Evolutionary conservation across 2,888 invertebrate genomes (phyloP).

Genomic region (Phytoseiulus persimilis): DNA sequence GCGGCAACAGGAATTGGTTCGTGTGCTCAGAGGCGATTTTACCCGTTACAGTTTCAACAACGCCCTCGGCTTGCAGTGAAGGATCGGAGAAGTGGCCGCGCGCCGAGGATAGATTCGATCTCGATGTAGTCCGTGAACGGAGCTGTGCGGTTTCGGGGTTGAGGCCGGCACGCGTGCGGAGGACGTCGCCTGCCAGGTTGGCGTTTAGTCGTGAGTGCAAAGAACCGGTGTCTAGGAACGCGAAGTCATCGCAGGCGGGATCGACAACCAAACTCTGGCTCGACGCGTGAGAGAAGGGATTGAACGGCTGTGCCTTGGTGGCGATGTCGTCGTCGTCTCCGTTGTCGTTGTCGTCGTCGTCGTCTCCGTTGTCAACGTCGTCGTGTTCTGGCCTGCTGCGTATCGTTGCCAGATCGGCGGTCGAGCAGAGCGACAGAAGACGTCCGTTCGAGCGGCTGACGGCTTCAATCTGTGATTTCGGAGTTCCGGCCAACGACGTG

Average conservation of each 20-base stretch:
- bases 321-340: neutral
- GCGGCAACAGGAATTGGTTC: neutral
- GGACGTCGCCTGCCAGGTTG: constrained; percentile 18
- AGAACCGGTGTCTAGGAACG: constrained; percentile 12
- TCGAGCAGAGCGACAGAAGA: neutral
- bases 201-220: constrained; percentile 20
- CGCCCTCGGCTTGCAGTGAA: neutral
- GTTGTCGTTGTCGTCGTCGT: neutral
- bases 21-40: neutral
- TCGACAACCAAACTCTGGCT: constrained; percentile 33
- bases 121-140: constrained; percentile 32
- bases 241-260: neutral
- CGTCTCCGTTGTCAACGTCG: neutral
- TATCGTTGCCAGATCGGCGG: too few relatives aligned
- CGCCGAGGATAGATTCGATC: constrained; percentile 18
- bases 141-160: constrained; percentile 22
- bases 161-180: constrained; percentile 37
- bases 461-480: neutral
- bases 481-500: neutral
- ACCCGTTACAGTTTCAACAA: constrained; percentile 18
- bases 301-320: neutral
- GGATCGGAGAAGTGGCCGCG: neutral
- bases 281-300: neutral
- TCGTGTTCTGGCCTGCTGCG: too few relatives aligned
- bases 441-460: neutral